phyloP scores from a whole-genome alignment of 2,888 invertebrate species.

The Panopea generosa region DNA sequence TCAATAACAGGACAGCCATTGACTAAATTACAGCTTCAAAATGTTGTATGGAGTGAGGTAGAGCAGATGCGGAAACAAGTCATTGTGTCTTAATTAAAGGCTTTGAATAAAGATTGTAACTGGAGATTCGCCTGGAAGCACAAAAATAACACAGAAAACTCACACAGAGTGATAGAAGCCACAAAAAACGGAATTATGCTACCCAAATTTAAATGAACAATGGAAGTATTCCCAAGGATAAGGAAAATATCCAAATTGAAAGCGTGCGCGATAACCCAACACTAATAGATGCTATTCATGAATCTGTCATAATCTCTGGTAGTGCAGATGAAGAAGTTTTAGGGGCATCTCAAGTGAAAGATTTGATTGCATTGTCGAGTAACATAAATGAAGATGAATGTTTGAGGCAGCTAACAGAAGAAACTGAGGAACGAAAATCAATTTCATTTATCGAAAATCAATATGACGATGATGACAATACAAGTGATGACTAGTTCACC shows the following conservation, averaged over 20 bases:
- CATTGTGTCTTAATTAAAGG: conserved; percentile 15
- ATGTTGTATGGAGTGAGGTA: conserved; percentile 36
- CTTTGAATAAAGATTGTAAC: conserved; percentile 16
- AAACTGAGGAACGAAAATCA: background rate
- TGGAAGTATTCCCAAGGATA: background rate
- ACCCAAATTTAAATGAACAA: background rate
- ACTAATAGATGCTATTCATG: no score
- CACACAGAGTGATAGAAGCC: background rate
- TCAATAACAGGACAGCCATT: conserved; percentile 14
- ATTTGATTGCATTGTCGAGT: no score
- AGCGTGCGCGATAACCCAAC: no score
- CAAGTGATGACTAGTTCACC: background rate
- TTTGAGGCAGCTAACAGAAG: background rate
- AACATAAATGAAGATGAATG: no score
- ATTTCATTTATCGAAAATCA: background rate
- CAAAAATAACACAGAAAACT: background rate
- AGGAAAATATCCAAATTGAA: background rate
- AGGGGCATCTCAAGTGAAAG: no score
- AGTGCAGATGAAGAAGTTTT: no score
- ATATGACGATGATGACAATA: background rate
- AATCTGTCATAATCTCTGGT: no score
- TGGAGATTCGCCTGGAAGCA: conserved; percentile 5
- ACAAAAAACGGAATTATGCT: background rate
- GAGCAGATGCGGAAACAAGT: conserved; percentile 22
- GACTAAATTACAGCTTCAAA: conserved; percentile 41